Conservation (phyloP, 2,797 vertebrate genomes). For the Limnodromus scolopaceus region DNA sequence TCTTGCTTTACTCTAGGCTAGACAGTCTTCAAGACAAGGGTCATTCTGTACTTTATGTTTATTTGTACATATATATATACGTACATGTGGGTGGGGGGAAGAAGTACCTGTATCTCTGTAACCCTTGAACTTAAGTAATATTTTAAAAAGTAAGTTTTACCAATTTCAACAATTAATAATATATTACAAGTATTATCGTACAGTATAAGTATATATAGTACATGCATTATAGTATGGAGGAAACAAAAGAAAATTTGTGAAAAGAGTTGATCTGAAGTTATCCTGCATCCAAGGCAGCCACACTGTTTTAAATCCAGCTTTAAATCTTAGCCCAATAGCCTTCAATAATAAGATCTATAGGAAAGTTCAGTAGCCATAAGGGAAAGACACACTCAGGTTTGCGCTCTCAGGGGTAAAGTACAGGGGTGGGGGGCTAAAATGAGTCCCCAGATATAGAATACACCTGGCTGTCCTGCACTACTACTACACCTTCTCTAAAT, state of each 20-base stretch:
- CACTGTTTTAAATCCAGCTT: background rate
- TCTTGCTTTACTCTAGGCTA: background rate
- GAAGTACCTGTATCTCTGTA: background rate
- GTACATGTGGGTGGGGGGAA: no score
- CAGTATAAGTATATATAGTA: no score
- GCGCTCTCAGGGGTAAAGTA: background rate
- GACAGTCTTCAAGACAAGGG: background rate
- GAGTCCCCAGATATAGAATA: background rate
- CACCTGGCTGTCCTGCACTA: background rate
- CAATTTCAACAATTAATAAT: background rate
- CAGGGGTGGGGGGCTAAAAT: background rate
- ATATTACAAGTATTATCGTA: background rate
- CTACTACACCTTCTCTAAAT: background rate
- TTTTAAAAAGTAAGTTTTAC: background rate
- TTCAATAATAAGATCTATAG: background rate
- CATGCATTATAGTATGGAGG: background rate
- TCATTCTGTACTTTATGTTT: background rate
- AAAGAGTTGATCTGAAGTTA: background rate
- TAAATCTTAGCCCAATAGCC: background rate
- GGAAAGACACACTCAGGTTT: background rate
- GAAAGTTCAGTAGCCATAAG: background rate
- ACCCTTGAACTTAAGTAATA: background rate
- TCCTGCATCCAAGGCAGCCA: background rate
- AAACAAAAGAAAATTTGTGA: background rate
- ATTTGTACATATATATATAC: background rate